Base-by-base conservation (phyloP, 2,113 vertebrate species). In the Tachycineta bicolor region DNA sequence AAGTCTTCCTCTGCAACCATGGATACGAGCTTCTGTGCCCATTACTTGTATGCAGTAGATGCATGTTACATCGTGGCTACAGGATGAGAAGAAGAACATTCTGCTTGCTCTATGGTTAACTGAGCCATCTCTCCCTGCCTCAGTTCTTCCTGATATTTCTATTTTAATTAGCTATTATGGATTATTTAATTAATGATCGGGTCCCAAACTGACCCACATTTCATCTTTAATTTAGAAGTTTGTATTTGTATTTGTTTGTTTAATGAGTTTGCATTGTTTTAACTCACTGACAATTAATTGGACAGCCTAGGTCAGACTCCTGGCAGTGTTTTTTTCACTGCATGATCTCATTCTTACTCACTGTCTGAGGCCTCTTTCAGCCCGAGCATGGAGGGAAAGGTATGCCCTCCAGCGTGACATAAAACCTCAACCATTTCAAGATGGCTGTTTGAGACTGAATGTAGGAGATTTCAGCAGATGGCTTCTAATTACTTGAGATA, bases 401-500 rank as follows among this genome's bases (percentile, higher is more conserved):
- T 94, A 83, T 96, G 90, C 96, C 93, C 92, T 96, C 71, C 90
- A 94, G 94, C 87, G 1, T 49, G 79, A 93, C 92, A 92, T 92
- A 81, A 94, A 96, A 79, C 73, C 83, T 14, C 6, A 75, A 34
- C 93, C 68, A 94, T 92, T 96, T 95, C 93, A 97, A 94, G 94
- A 97, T 96, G 95, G 94, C 85, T 88, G 87, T 94, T 90, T 95
- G 90, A 90, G 82, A 67, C 69, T 77, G 92, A 94, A 81, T 1
- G 1, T 88, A 46, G 90, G 93, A 95, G 82, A 77, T 93, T 94
- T 97, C 94, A 96, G 93, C 95, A 97, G 96, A 96, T 96, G 95
- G 94, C 94, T 95, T 95, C 93, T 97, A 96, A 97, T 96, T 97
- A 96, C 94, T 96, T 96, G 85, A 96, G 93, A 95, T 93, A 92